Evolutionary conservation across 2,797 vertebrate species (phyloP).

Genomic region (Gallinago nigripennis): DNA sequence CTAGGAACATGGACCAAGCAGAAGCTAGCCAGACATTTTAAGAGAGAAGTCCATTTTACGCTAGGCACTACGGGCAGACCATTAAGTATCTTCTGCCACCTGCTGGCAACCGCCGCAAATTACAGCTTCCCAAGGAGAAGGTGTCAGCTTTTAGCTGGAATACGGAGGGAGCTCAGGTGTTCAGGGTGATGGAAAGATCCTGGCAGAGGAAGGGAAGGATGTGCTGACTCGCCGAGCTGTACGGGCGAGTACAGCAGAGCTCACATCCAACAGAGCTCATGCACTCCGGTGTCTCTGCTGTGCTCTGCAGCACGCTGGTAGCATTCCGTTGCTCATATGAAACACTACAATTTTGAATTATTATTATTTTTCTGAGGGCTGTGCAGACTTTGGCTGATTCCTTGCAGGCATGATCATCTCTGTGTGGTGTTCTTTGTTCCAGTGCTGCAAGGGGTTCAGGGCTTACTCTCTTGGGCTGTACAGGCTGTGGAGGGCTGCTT

Average conservation of each 20-base stretch:
- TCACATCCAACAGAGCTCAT: not conserved
- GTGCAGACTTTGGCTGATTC: not conserved
- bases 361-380: not conserved
- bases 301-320: not conserved
- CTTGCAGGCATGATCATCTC: not conserved
- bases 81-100: constrained; percentile 8
- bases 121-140: not conserved
- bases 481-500: not conserved
- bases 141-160: not conserved
- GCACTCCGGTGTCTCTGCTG: too few species aligned
- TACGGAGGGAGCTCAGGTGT: not conserved
- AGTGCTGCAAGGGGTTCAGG: not conserved
- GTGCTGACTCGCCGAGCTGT: not conserved
- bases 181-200: not conserved
- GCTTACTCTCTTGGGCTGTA: not conserved
- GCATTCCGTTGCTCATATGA: accelerated
- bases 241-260: not conserved
- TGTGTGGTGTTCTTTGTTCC: not conserved
- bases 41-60: not conserved
- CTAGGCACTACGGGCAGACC: not conserved
- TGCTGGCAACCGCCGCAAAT: not conserved
- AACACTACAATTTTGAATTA: accelerated
- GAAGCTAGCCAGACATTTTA: not conserved
- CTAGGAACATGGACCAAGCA: accelerated
- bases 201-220: too few species aligned